Evolutionary conservation across 1,140 invertebrate genomes (phyloP), one percentile per base, ranked within the genome.

Genomic region (Hycleus phaleratus): DNA sequence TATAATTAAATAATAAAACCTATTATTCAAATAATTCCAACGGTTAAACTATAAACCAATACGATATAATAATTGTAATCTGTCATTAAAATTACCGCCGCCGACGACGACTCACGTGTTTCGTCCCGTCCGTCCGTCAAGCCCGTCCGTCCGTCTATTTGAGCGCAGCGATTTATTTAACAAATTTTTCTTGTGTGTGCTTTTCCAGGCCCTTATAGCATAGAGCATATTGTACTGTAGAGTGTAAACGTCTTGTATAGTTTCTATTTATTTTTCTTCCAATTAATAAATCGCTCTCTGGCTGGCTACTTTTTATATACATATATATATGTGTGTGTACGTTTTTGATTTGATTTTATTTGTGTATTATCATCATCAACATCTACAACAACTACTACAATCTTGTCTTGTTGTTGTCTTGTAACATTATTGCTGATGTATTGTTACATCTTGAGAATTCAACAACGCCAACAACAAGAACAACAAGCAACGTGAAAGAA

Each of bases 151-250:
- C 32, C 7, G 44, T 46, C 44, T 45, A 18, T 39, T 32, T 32
- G 32, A 40, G 38, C 40, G 46, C 46, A 51, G 58, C 51, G 53
- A 60, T 48, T 55, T 55, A 54, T 32, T 32, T 32, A 32, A 32
- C 32, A 32, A 32, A 32, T 32, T 32, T 32, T 32, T 32, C 53
- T 46, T 60, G 46, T 55, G 52, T 54, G 51, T 53, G 49, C 60
- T 53, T 56, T 62, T 62, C 49, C 61, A 62, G 59, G 58, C 58
- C 56, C 40, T 50, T 32, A 32, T 32, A 56, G 47, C 46, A 42
- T 60, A 55, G 51, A 40, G 32, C 32, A 32, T 32, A 32, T 32
- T 32, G 32, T 32, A 32, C 32, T 32, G n/a, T 45, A 45, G 26
- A 43, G 26, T n/a, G 38, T 40, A 18, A 9, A 38, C 38, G 18